A percentile compares a stretch with the other conserved stretches of the same genome.
Evolutionary conservation across 2,113 vertebrate species (phyloP).

Genomic region (Sylvicapra grimmia): DNA sequence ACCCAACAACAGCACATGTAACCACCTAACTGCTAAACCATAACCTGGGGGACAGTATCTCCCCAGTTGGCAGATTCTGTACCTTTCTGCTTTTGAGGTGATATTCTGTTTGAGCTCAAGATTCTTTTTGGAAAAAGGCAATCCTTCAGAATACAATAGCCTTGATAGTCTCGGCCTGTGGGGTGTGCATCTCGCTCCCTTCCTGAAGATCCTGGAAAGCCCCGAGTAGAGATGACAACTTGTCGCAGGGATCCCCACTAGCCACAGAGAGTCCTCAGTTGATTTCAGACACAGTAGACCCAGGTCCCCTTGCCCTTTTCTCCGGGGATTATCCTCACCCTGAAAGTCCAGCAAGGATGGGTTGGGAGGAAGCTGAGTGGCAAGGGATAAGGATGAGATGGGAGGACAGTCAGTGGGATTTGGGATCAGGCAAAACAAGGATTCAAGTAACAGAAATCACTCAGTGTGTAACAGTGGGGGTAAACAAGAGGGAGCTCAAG

Average conservation of each 20-base stretch:
- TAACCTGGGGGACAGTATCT: rapidly evolving
- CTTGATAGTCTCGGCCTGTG: background rate
- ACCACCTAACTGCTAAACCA: background rate
- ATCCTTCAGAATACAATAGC: background rate
- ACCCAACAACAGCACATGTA: background rate
- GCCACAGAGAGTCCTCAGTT: background rate
- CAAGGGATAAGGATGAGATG: background rate
- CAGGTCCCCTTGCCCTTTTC: background rate
- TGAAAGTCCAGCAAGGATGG: background rate
- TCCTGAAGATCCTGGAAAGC: background rate
- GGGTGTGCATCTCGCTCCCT: background rate
- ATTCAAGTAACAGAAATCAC: background rate
- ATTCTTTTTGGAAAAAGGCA: background rate
- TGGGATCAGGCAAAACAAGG: background rate
- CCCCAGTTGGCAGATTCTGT: background rate
- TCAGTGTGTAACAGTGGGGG: background rate
- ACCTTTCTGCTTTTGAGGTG: background rate
- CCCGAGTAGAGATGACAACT: background rate
- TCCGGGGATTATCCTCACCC: background rate
- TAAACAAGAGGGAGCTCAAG: background rate
- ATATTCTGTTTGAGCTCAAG: background rate
- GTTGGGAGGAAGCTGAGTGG: background rate
- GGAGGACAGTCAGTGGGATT: background rate
- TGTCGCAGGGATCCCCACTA: background rate
- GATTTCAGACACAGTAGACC: background rate